These are phyloP conservation scores for Dinocampus coccinellae DNA, from an alignment of 2,888 invertebrate species.

Conservation along the genomic window DNA sequence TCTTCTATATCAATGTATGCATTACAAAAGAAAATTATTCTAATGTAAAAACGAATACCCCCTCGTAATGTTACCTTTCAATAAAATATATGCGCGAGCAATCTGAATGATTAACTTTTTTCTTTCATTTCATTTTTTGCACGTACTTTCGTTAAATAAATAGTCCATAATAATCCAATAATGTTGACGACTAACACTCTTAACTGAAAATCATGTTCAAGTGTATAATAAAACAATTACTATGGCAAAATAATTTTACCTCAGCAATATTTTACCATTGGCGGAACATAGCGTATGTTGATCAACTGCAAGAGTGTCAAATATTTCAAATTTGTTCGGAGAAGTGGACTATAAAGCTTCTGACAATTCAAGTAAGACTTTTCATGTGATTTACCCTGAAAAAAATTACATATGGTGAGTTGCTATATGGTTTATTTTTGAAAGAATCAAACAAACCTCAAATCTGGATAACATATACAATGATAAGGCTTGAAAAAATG, in stretches of 20 bases:
- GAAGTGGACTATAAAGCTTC: conserved; percentile 76
- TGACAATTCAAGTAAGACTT: conserved; percentile 76
- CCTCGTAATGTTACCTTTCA: neutral
- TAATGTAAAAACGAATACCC: conserved; percentile 9
- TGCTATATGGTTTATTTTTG: neutral
- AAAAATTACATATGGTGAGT: conserved; percentile 31
- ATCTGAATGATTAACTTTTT: conserved; percentile 4
- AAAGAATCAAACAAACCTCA: conserved; percentile 70
- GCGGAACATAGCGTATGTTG: conserved; percentile 82
- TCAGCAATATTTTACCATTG: conserved; percentile 82
- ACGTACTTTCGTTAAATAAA: conserved; percentile 80
- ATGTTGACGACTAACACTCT: conserved; percentile 81
- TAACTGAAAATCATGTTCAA: conserved; percentile 72
- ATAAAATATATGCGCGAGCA: neutral
- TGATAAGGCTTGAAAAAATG: conserved; percentile 80
- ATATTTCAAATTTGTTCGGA: conserved; percentile 83
- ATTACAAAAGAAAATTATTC: conserved; percentile 29
- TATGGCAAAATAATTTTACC: neutral
- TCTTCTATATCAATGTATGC: neutral
- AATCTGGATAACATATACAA: conserved; percentile 81
- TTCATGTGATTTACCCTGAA: conserved; percentile 77
- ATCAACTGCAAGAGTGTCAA: conserved; percentile 81
- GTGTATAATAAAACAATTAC: no score
- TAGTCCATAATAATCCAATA: conserved; percentile 84
- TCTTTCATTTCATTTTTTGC: conserved; percentile 68